Base-by-base conservation (phyloP, 2,797 vertebrate species). In the Mus spretus region DNA sequence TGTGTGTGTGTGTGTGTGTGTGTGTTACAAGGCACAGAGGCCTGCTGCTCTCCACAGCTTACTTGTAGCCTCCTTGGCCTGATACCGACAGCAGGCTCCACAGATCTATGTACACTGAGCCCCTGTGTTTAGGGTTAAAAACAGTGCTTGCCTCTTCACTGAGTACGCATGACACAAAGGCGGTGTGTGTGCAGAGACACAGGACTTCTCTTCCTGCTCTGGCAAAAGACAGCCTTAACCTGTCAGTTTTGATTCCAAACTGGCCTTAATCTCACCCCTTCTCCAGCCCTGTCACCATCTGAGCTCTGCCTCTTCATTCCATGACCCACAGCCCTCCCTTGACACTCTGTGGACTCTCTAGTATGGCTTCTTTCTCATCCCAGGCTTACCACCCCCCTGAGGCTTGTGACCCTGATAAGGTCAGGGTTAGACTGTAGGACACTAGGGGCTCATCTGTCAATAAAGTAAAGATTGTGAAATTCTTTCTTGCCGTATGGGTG, bases 51-150 rank as follows among this genome's bases (percentile, higher is more conserved):
- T 31, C 53, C 37, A 65, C 24, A 47, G 20, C 57, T 81, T 20
- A 47, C 57, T 72, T 3, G 10, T 47, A 37, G 57, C 70, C 2
- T 55, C 83, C 14, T 31, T 12, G 12, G 3, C 22, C 44, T 7
- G 2, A 37, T 15, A 0, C 17, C 77, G 44, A 22, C n/a, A n/a
- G 65, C 7, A 61, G 81, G 34, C 4, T 14, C 57, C 12, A 10
- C 3, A 59, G 59, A 9, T 26, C 22, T 40, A 11, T 37, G n/a
- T 7, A 26, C 50, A 34, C 85, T 74, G 2, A 9, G 50, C 9
- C 70, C 77, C 26, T 53, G 89, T 77, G 7, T 92, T 63, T n/a
- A 94, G 84, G 67, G 96, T 97, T 94, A 94, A 93, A 97, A 55
- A 57, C 93, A 95, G 94, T 31, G 86, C 22, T 70, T 93, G 93